Evolutionary conservation across 2,888 invertebrate species (phyloP), one percentile per base, ranked within the genome.

Genomic region (Protonemura montana): DNA sequence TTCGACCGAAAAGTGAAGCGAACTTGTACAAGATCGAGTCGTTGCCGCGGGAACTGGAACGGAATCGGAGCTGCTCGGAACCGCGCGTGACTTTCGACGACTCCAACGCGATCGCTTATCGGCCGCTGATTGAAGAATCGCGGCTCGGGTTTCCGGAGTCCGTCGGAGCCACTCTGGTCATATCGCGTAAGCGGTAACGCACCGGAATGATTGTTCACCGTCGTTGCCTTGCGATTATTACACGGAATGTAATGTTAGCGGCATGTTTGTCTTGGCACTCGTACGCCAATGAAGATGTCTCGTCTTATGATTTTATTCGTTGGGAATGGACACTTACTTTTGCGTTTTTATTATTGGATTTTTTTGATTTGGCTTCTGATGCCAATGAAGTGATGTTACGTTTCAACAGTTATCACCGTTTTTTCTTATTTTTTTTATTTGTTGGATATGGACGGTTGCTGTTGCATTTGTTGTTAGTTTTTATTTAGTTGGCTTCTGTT

Each of bases 41-140:
- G 76, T 59, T 10, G 29, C 28, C 26, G 76, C 26, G 59, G 10
- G 35, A 35, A 30, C 29, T 41, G 16, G 42, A 41, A 6, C n/a
- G 82, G n/a, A 25, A 26, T 25, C 59, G 84, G 5, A 84, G 84
- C 28, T 28, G 29, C 16, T 84, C 84, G 27, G 84, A 84, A 27
- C 84, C 84, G 59, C 42, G 84, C 5, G 84, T 84, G 6, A 84
- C 59, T 16, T 84, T 84, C 76, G 82, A 41, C 82, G 41, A 28
- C 0, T 27, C 84, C 26, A 21, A 42, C 16, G 27, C 28, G 28
- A 76, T 76, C 84, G 76, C 27, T 28, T 76, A 84, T 59, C 59
- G 29, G 21, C 84, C 84, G 13, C 76, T 84, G 76, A 59, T 84
- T 29, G 76, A 84, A 16, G 84, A 84, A 27, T 25, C 27, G 0